Evolutionary conservation across 2,888 invertebrate species (phyloP), one percentile per base, ranked within the genome.

Genomic region (Amiota mariae): DNA sequence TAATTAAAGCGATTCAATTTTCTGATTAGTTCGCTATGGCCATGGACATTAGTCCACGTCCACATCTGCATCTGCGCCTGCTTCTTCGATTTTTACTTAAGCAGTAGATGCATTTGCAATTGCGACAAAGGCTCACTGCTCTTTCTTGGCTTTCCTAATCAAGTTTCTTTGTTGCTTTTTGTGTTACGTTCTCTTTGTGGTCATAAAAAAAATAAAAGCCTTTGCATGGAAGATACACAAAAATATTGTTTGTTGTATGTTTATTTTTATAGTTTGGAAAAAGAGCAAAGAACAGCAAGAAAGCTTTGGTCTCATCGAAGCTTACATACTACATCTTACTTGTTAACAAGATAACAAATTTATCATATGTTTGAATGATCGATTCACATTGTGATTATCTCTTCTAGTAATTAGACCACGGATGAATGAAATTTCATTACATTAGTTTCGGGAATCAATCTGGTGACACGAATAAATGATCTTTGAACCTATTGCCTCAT

Each of bases 1-100:
- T 88, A 88, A 88, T 88, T 88, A 88, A 88, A 87, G 87, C 88
- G 89, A 89, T 88, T 88, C 86, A 88, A 88, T 88, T 88, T 87
- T 88, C 87, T 87, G 88, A 89, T 89, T 88, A 88, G 87, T 85
- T 87, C 82, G 87, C 85, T 84, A 80, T 85, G 83, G 82, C 85
- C 85, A 83, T 83, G 83, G 81, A 80, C 79, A 82, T 80, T 78
- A 57, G 20, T 18, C 68, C 11, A 12, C 70, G 13, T 47, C 57
- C n/a, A 56, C 74, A 20, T 46, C 56, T 48, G 46, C 63, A 18
- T 12, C 18, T 36, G 70, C 70, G 18, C 54, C 72, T 74, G 20
- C 71, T 68, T 63, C 48, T 20, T 72, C 73, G 59, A 13, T 46
- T 24, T 63, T 20, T 24, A 15, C 57, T 63, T 36, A 36, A 36